Percentiles rank a stretch among this genome's conserved stretches.
phyloP scores from a whole-genome alignment of 2,888 invertebrate genomes.

The Hypena proboscidalis region DNA sequence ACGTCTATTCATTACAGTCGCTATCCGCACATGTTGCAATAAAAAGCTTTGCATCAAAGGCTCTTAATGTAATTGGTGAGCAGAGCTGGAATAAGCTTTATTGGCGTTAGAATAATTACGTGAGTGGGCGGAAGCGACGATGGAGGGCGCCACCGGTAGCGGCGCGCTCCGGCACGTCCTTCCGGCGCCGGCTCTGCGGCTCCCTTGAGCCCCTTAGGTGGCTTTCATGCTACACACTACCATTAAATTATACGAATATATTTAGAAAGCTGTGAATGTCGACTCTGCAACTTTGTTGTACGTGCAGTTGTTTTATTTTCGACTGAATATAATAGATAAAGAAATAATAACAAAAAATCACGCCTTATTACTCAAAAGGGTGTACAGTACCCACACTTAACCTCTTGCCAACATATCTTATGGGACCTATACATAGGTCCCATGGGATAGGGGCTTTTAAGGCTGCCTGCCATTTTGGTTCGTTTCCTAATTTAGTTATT shows the following conservation, averaged over 20 bases:
- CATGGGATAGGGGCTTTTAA: no score
- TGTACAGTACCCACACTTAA: no score
- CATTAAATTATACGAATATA: conserved; percentile 55
- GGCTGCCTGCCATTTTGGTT: no score
- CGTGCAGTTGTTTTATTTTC: no score
- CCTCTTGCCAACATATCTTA: no score
- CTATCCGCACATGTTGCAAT: conserved; percentile 44
- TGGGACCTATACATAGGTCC: no score
- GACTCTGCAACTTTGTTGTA: conserved; percentile 23
- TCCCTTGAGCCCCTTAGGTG: conserved; percentile 57
- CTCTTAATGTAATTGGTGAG: conserved; percentile 60
- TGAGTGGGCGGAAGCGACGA: conserved; percentile 61
- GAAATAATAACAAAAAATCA: no score
- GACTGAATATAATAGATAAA: no score
- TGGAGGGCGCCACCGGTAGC: conserved; percentile 56
- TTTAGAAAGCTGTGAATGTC: conserved; percentile 48
- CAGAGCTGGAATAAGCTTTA: conserved; percentile 48
- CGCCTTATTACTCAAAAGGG: no score
- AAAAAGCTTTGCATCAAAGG: conserved; percentile 54
- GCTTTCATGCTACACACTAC: conserved; percentile 52
- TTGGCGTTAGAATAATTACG: conserved; percentile 67
- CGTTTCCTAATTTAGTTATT: no score
- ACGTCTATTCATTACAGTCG: conserved; percentile 40
- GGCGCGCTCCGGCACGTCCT: conserved; percentile 63
- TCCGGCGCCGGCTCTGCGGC: conserved; percentile 55